A percentile compares a stretch with the other conserved stretches of the same genome.
Evolutionary conservation across 2,113 vertebrate genomes (phyloP).

Genomic region (Donacobius atricapilla): DNA sequence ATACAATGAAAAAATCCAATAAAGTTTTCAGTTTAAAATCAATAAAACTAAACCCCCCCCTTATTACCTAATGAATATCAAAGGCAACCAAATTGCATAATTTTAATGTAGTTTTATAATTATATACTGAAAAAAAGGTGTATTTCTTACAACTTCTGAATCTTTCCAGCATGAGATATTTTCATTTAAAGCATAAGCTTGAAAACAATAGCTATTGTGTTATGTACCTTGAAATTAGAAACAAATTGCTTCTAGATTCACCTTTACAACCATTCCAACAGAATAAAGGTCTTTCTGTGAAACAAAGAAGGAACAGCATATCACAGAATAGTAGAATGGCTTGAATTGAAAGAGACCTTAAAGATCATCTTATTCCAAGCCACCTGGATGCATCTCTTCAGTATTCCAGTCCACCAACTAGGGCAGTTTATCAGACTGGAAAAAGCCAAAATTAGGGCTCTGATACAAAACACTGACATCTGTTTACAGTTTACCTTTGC

Average conservation of each 20-base stretch:
- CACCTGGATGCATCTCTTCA: background rate
- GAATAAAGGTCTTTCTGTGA: background rate
- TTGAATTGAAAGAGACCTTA: background rate
- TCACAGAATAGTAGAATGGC: background rate
- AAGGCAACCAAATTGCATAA: accelerated
- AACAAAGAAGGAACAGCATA: background rate
- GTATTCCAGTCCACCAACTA: background rate
- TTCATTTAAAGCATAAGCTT: background rate
- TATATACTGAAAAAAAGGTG: background rate
- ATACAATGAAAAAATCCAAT: background rate
- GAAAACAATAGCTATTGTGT: background rate
- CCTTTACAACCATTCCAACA: background rate
- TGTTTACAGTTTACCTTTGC: background rate
- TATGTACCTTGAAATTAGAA: background rate
- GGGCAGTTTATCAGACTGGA: background rate
- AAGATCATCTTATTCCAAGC: background rate
- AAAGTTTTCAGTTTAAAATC: background rate
- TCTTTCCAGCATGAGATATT: background rate
- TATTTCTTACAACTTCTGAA: background rate
- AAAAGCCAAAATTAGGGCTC: background rate
- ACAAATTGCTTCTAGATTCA: background rate
- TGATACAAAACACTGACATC: background rate
- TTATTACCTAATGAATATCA: background rate
- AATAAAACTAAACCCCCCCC: background rate
- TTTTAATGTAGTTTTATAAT: background rate